Evolutionary conservation across 2,888 invertebrate genomes (phyloP), one percentile per base, ranked within the genome.

Genomic region (Xylota segnis): DNA sequence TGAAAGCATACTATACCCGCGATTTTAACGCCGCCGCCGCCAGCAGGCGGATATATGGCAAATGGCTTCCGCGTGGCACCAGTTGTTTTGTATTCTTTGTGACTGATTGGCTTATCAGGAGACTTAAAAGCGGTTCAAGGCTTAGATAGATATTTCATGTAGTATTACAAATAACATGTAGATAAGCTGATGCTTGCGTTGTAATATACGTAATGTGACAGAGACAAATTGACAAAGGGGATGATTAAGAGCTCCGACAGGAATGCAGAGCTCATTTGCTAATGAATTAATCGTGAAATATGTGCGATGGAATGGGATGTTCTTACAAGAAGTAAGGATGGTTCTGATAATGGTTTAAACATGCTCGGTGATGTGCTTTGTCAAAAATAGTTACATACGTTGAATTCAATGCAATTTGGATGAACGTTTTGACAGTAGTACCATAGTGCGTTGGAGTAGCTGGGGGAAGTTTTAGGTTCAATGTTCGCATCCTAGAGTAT

Each of bases 71-170:
- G 75, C 54, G 43, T 54, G 40, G 65, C 72, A 63, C 43, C 77
- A 63, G 54, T 72, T 83, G 61, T 83, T 74, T 47, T 54, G 50
- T 47, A 72, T 47, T 68, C 72, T 50, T 74, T 63, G 68, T 84
- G 78, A 84, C 83, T 84, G 83, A 81, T 84, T 84, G 74, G 83
- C 83, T 79, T 84, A 84, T 84, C 79, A 74, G 58, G 18, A 27
- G 68, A 56, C 58, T 59, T 71, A 37, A 58, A 76, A 65, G 32
- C 61, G 82, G 52, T 78, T 76, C 58, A 27, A 32, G 65, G 40
- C 70, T 56, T 56, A 37, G 50, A 65, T 76, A 71, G 71, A 83
- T 76, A 83, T 76, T 82, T 82, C 68, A 82, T 82, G 81, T 68
- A 63, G 81, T 59, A 56, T 82, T 68, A 82, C 54, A 68, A 47